These are phyloP conservation scores for Euplagia quadripunctaria DNA, from an alignment of 2,888 invertebrate genomes.

Conservation along the genomic window DNA sequence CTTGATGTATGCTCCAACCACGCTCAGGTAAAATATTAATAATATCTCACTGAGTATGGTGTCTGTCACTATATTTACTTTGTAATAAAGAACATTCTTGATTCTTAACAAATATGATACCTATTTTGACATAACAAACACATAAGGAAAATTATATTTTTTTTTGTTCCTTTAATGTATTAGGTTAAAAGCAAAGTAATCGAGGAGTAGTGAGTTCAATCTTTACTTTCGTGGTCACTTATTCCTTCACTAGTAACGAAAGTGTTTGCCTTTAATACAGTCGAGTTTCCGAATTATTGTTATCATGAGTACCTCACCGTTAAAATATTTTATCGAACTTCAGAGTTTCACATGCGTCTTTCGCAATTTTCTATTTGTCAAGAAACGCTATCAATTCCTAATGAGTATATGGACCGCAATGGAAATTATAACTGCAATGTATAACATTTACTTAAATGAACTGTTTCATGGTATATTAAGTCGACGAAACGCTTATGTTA, in stretches of 20 bases:
- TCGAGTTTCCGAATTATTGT: not conserved
- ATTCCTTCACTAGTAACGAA: not conserved
- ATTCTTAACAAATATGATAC: not conserved
- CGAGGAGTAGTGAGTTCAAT: not conserved
- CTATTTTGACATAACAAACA: not conserved
- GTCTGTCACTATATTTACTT: not conserved
- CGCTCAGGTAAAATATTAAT: not conserved
- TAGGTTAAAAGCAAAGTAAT: slow-evolving; percentile 5
- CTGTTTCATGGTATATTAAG: not conserved
- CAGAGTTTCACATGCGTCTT: slow-evolving; percentile 50
- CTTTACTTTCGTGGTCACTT: not conserved
- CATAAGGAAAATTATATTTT: too few relatives aligned
- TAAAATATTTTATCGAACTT: slow-evolving; percentile 37
- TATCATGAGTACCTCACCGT: slow-evolving; percentile 34
- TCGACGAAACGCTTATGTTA: not conserved
- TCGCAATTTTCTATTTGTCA: slow-evolving; percentile 44
- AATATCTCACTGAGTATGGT: not conserved
- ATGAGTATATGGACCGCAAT: slow-evolving; percentile 22
- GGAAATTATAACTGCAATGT: slow-evolving; percentile 21
- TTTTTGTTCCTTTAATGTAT: not conserved
- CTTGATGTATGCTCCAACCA: too few relatives aligned
- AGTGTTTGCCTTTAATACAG: not conserved
- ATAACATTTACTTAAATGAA: slow-evolving; percentile 6
- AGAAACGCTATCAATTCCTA: slow-evolving; percentile 27
- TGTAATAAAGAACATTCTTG: not conserved